phyloP scores from a whole-genome alignment of 1,140 invertebrate species.

The Chionoecetes opilio region DNA sequence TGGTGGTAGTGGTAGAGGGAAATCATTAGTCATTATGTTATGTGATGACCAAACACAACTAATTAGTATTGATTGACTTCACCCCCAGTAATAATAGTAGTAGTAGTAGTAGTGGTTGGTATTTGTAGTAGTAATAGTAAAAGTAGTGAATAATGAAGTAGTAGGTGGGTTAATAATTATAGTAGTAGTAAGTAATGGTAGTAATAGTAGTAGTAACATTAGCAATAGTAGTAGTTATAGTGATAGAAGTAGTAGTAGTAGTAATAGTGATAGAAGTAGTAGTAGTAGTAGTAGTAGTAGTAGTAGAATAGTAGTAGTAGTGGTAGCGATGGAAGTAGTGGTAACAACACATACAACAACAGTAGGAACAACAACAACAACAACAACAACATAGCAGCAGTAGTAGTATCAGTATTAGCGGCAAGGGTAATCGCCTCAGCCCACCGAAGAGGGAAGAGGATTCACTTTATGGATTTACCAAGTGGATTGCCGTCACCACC shows the following conservation, averaged over 20 bases:
- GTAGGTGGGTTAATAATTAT: not conserved
- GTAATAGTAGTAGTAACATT: not conserved
- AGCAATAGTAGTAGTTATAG: not conserved
- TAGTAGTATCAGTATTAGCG: not conserved
- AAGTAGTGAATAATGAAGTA: slow-evolving; percentile 1
- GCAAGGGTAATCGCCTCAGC: not conserved
- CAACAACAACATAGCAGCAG: not conserved
- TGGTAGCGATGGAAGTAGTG: not conserved
- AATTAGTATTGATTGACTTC: not conserved
- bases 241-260: not conserved
- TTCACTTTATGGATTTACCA: slow-evolving; percentile 21
- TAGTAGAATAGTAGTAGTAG: not conserved
- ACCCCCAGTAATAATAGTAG: not conserved
- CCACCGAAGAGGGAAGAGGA: slow-evolving; percentile 23
- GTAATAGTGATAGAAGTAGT: not conserved
- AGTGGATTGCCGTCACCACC: not conserved
- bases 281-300: not conserved
- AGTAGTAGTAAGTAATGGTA: not conserved
- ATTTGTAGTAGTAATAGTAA: slow-evolving; percentile 8
- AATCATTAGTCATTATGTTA: slow-evolving; percentile 7
- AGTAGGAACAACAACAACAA: no score
- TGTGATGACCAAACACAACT: not conserved
- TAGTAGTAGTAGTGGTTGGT: not conserved
- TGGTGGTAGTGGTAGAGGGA: not conserved
- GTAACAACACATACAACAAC: not conserved